Base-by-base conservation (phyloP, 2,888 invertebrate genomes). In the Euphydryas editha region DNA sequence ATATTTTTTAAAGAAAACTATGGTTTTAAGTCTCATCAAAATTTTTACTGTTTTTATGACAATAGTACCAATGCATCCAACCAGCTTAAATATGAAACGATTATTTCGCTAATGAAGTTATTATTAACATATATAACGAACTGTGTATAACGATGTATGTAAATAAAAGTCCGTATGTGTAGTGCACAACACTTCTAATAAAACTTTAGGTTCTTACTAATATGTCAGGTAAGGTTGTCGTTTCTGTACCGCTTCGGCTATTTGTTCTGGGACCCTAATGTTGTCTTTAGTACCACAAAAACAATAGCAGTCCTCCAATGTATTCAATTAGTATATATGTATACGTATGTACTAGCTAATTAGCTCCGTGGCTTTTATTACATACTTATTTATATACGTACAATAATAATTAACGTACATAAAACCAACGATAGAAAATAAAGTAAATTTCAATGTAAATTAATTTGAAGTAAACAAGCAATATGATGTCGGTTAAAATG, bases 81-180 rank as follows among this genome's bases (percentile, higher is more conserved):
- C 47, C 39, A 58, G 49, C 24, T 63, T 49, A 51, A 63, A 58
- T 63, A 63, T 18, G 20, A 63, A 81, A 76, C 86, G 83, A 89
- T 92, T 91, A 88, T 83, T 83, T 78, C 84, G 78, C 88, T 91
- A 91, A 92, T 92, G 90, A 92, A 91, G 83, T 85, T 85, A 88
- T 90, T 90, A 89, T 92, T 91, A 89, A 86, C 78, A 81, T 81
- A 82, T 86, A 87, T 91, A 92, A 92, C 88, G 90, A 91, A 90
- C 87, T 83, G 82, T 80, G 76, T 78, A 75, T 78, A 77, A 74
- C 77, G 77, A 82, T 81, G 82, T 81, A 76, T 76, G 76, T 76
- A 68, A 69, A 71, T 73, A 72, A 67, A 70, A 70, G 71, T 71
- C 69, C 58, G 54, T 67, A 62, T 62, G 72, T 68, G 67, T 60